A percentile compares a stretch with the other conserved stretches of the same genome.
Conservation (phyloP, 2,888 invertebrate species). For the Dicranocentrus wangi region DNA sequence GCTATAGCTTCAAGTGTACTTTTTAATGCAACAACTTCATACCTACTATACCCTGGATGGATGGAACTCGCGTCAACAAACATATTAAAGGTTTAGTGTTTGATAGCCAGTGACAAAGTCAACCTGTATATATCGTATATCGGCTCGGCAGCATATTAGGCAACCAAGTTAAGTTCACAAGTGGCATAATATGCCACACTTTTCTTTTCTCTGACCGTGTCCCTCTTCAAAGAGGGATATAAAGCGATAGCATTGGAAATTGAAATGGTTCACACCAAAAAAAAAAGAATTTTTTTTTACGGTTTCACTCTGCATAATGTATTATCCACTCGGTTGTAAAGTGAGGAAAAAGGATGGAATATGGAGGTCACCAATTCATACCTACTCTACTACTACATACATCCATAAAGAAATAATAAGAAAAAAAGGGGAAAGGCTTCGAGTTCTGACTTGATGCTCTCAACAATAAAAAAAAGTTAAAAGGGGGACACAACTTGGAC, state of each 20-base stretch:
- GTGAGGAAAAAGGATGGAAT: background rate
- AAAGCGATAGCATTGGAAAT: constrained; percentile 1
- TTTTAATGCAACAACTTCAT: too few species aligned
- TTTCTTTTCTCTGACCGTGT: too few species aligned
- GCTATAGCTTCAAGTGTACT: too few species aligned
- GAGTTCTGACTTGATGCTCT: background rate
- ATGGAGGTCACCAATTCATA: background rate
- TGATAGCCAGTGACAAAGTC: too few species aligned
- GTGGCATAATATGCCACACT: too few species aligned
- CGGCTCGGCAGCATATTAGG: too few species aligned
- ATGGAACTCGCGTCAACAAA: too few species aligned
- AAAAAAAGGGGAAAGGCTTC: background rate
- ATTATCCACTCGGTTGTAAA: background rate
- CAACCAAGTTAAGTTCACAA: too few species aligned
- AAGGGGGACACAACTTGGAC: background rate
- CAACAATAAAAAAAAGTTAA: background rate
- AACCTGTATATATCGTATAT: too few species aligned
- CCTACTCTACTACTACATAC: background rate
- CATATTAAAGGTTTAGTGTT: too few species aligned
- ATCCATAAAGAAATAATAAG: background rate
- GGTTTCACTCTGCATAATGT: background rate
- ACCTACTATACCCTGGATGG: too few species aligned
- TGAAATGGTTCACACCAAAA: background rate
- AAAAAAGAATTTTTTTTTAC: constrained; percentile 1
- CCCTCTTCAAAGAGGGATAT: background rate